Percentiles rank a stretch among this genome's conserved stretches.
Evolutionary conservation across 1,140 invertebrate genomes (phyloP).

Genomic region (Daktulosphaira vitifoliae): DNA sequence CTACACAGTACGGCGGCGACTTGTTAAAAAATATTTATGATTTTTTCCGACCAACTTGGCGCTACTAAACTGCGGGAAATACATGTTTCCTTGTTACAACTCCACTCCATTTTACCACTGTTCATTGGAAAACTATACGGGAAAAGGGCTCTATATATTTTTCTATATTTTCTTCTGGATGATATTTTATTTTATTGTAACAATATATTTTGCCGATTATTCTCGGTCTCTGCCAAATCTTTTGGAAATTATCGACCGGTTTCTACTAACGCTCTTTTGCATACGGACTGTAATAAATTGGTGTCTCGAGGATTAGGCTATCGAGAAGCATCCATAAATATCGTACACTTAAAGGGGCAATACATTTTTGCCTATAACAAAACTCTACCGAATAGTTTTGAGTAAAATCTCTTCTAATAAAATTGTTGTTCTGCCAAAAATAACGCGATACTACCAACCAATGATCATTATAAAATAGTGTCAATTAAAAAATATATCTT

Average conservation of each 20-base stretch:
- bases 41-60: conserved; percentile 33
- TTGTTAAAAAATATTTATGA: conserved; percentile 34
- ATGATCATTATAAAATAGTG: too few species aligned
- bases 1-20: conserved; percentile 11
- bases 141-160: conserved; percentile 7
- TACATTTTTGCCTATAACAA: neutral
- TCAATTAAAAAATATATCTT: too few species aligned
- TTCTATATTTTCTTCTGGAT: neutral
- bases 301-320: conserved; percentile 26
- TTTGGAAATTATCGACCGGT: conserved; percentile 28
- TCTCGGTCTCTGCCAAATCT: conserved; percentile 31
- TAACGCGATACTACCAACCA: too few species aligned
- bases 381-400: neutral
- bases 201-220: conserved; percentile 32
- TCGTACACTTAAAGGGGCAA: conserved; percentile 14
- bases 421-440: too few species aligned
- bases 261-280: neutral
- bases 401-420: too few species aligned
- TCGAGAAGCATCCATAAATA: conserved; percentile 31
- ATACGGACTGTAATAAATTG: conserved; percentile 24
- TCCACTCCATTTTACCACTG: neutral
- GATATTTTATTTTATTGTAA: conserved; percentile 22
- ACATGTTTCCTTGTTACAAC: neutral
- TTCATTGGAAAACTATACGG: conserved; percentile 7
- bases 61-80: conserved; percentile 17